Conservation (phyloP, 2,113 vertebrate species). For the Xenopus laevis region DNA sequence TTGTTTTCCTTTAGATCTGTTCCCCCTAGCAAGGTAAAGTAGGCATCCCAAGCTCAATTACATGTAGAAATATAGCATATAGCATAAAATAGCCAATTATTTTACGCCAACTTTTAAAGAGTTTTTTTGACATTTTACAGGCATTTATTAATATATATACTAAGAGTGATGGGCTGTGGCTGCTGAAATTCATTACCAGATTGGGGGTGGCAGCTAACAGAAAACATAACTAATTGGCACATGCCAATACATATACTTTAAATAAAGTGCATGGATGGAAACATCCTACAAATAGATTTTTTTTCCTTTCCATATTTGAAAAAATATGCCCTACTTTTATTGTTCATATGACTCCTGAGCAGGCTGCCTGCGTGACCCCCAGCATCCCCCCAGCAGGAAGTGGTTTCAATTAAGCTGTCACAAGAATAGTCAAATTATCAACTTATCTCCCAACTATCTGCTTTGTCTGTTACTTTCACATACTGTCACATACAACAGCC, state of each 20-base stretch:
- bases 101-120: too few relatives aligned
- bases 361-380: conserved; percentile 27
- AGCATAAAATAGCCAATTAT: too few relatives aligned
- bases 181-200: too few relatives aligned
- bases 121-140: too few relatives aligned
- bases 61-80: too few relatives aligned
- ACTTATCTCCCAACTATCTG: conserved; percentile 18
- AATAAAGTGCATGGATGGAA: background rate
- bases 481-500: conserved; percentile 17
- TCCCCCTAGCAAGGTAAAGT: too few relatives aligned
- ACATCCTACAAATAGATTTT: conserved; percentile 11
- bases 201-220: too few relatives aligned
- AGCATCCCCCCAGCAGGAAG: conserved; percentile 31
- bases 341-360: conserved; percentile 25
- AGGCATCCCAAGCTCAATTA: too few relatives aligned
- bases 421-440: conserved; percentile 38
- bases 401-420: conserved; percentile 36
- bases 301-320: conserved; percentile 17
- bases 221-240: too few relatives aligned
- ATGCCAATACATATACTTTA: background rate
- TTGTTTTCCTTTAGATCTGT: too few relatives aligned
- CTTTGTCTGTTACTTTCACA: conserved; percentile 19
- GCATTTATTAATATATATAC: too few relatives aligned
- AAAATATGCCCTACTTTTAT: conserved; percentile 40
- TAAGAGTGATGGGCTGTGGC: too few relatives aligned